A percentile compares a stretch with the other conserved stretches of the same genome.
Evolutionary conservation across 2,888 invertebrate species (phyloP).

Genomic region (Andrena bucephala): DNA sequence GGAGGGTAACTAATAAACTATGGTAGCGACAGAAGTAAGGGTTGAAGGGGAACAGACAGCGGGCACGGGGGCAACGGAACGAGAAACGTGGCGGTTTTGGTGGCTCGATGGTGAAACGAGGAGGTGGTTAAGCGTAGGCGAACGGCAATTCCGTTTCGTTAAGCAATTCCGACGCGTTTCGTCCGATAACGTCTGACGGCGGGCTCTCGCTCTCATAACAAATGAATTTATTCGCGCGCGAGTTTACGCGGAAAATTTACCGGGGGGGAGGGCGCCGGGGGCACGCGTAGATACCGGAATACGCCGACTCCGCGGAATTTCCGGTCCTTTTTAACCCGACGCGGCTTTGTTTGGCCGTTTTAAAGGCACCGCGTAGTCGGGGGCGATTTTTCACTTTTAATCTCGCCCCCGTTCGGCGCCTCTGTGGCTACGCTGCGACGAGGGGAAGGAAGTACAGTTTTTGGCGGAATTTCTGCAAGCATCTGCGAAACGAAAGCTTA

Average conservation of each 20-base stretch:
- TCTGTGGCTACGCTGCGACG: neutral
- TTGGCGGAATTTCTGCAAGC: conserved; percentile 2
- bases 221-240: conserved; percentile 76
- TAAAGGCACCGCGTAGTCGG: conserved; percentile 47
- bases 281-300: conserved; percentile 64
- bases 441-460: neutral
- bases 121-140: conserved; percentile 51
- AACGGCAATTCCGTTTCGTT: conserved; percentile 76
- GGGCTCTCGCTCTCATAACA: conserved; percentile 69
- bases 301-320: conserved; percentile 64
- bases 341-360: conserved; percentile 50
- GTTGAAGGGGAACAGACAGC: too few species aligned
- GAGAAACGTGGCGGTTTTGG: neutral
- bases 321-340: conserved; percentile 54
- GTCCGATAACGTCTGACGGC: conserved; percentile 73
- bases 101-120: neutral
- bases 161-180: conserved; percentile 76
- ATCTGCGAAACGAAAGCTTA: too few species aligned
- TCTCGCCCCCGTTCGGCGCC: conserved; percentile 26
- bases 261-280: conserved; percentile 55
- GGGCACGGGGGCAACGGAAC: neutral
- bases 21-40: too few species aligned
- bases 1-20: too few species aligned
- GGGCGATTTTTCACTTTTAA: conserved; percentile 61
- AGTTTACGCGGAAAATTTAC: conserved; percentile 75